Evolutionary conservation across 2,797 vertebrate genomes (phyloP).

Genomic region (Rachycentron canadum): DNA sequence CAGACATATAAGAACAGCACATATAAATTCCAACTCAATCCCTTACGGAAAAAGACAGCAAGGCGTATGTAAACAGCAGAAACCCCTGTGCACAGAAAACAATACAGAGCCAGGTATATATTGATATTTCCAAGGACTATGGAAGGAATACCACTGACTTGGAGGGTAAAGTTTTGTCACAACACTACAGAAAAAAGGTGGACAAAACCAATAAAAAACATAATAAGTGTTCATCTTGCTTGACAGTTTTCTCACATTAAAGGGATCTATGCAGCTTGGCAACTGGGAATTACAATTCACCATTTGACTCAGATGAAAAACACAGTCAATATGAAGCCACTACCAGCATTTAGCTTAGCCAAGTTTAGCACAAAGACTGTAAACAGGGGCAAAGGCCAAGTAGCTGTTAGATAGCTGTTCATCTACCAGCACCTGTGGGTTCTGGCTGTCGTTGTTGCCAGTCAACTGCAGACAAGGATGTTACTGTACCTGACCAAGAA

Average conservation of each 20-base stretch:
- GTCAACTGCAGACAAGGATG: not conserved
- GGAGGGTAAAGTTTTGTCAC: not conserved
- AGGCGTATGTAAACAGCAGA: not conserved
- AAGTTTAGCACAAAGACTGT: not conserved
- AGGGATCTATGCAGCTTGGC: no score
- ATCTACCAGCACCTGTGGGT: not conserved
- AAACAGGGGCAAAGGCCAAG: not conserved
- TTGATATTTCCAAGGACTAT: not conserved
- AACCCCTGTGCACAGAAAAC: not conserved
- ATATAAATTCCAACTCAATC: not conserved
- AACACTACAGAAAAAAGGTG: not conserved
- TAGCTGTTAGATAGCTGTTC: not conserved
- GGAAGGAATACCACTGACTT: not conserved
- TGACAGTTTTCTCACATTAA: no score
- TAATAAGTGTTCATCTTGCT: no score
- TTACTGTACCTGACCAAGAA: not conserved
- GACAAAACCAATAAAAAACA: no score
- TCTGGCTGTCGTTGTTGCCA: not conserved
- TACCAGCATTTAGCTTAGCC: not conserved
- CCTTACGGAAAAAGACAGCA: not conserved
- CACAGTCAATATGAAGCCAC: not conserved
- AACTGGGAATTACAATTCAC: no score
- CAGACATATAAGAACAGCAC: not conserved
- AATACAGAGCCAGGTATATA: not conserved
- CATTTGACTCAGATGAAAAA: no score